Evolutionary conservation across 2,113 vertebrate genomes (phyloP).

Genomic region (Sporophila hypoxantha): DNA sequence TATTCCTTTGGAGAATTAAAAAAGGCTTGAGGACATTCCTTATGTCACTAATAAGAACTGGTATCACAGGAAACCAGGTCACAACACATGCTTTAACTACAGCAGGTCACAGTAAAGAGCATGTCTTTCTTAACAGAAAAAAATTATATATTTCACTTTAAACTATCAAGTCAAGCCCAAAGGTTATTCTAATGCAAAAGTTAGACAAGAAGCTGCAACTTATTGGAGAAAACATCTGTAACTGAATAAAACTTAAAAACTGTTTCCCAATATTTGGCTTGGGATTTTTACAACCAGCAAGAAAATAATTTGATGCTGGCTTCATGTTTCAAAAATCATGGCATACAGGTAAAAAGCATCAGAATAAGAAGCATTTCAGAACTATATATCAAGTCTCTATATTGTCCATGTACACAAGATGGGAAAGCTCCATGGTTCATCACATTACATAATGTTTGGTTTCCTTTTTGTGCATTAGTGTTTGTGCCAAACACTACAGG

Average conservation of each 20-base stretch:
- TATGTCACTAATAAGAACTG: neutral
- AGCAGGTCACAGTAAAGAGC: neutral
- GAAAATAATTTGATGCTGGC: neutral
- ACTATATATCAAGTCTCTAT: accelerated
- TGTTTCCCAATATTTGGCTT: neutral
- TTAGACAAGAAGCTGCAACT: neutral
- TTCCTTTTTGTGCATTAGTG: neutral
- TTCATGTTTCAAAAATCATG: neutral
- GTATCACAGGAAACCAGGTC: neutral
- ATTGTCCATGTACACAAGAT: accelerated
- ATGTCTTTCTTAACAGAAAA: neutral
- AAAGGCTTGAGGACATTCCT: neutral
- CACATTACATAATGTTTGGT: neutral
- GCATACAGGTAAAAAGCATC: neutral
- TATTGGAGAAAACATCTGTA: neutral
- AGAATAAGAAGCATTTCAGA: neutral
- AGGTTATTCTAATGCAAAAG: neutral
- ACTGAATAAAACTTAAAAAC: neutral
- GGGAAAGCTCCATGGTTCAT: neutral
- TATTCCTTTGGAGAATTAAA: neutral
- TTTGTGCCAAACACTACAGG: neutral
- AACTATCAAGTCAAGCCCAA: neutral
- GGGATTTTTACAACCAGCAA: neutral
- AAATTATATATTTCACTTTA: neutral
- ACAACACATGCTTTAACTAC: neutral